Evolutionary conservation across 2,888 invertebrate species (phyloP).

Genomic region (Acanthosepion lycidas): DNA sequence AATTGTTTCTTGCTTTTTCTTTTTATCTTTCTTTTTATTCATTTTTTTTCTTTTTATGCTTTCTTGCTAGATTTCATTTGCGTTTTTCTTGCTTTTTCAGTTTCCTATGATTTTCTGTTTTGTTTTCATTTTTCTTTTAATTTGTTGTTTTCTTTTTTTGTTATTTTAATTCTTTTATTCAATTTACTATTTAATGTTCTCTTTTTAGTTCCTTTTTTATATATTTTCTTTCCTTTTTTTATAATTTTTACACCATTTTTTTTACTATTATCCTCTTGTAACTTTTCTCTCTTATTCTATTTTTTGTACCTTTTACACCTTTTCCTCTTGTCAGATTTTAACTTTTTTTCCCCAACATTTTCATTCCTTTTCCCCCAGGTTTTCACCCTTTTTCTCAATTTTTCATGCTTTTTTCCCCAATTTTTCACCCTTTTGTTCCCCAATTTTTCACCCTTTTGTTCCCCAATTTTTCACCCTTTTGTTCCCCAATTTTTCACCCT

Average conservation of each 20-base stretch:
- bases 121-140: neutral
- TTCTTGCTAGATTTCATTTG: neutral
- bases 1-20: neutral
- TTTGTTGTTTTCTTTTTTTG: neutral
- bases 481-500: rapidly evolving
- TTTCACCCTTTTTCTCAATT: neutral
- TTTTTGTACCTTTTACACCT: neutral
- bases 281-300: neutral
- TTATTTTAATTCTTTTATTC: neutral
- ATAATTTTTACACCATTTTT: neutral
- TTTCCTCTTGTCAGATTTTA: neutral
- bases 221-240: neutral
- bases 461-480: neutral
- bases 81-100: neutral
- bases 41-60: neutral
- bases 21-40: neutral
- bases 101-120: neutral
- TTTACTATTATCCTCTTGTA: neutral
- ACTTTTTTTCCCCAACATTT: neutral
- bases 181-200: no score
- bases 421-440: neutral
- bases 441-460: neutral
- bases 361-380: neutral
- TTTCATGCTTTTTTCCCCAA: neutral
- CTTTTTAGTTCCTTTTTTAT: neutral